Evolutionary conservation across 2,797 vertebrate species (phyloP), one percentile per base, ranked within the genome.

Genomic region (Amblyopsis hoosieri): DNA sequence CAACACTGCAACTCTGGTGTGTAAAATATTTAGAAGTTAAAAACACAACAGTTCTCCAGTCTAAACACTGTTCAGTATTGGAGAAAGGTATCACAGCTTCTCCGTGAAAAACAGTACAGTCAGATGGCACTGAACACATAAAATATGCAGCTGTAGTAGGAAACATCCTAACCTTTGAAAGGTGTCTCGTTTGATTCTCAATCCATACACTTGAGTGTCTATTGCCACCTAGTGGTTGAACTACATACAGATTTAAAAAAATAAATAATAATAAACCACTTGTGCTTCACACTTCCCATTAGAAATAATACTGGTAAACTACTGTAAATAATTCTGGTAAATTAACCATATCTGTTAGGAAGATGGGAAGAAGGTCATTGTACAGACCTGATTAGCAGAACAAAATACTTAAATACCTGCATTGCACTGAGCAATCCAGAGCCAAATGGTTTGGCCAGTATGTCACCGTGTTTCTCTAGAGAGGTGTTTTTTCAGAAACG

Each of bases 151-250:
- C 45, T 12, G 45, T 53, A 54, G 42, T 17, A 12, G 54, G 59
- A 48, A 1, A 62, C 49, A 29, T 62, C n/a, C 1, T 19, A 47
- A 63, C 19, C 49, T 12, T 57, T 45, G 3, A 60, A 65, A 62
- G 56, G 64, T 53, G 14, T 45, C 31, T 0, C 49, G 15, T 14
- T 17, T 51, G n/a, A 17, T 14, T 37, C 45, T 54, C 14, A 42
- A 29, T 12, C 0, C 2, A 45, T 7, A 58, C 2, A 6, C 12
- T 42, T 9, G 1, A 57, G 71, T 2, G 3, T 1, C 5, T 69
- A 64, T 15, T 46, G 82, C 82, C 87, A 67, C 54, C 88, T 87
- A 54, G 69, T 86, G 86, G 85, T 45, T 4, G 1, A 1, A 67
- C n/a, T 8, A 3, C 29, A 4, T 7, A 15, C 8, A 48, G 51